Conservation (phyloP, 2,797 vertebrate species). For the Setipinna tenuifilis region DNA sequence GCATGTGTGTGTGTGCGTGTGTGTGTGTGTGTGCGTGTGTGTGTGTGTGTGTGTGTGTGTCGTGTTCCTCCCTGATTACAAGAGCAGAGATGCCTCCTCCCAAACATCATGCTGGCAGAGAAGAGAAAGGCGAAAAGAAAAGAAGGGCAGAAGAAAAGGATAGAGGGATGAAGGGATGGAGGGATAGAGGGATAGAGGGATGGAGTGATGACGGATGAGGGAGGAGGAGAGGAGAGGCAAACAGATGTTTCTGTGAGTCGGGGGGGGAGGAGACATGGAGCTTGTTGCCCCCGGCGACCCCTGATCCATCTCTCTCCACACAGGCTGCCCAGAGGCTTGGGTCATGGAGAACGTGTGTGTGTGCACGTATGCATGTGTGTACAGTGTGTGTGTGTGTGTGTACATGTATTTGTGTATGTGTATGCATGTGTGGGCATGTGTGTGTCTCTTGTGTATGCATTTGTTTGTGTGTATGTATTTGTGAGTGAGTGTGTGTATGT, state of each 20-base stretch:
- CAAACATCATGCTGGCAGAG: not conserved
- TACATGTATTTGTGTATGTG: too few relatives aligned
- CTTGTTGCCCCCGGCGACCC: not conserved
- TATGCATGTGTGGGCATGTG: too few relatives aligned
- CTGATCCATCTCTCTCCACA: not conserved
- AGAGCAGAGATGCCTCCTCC: conserved; percentile 11
- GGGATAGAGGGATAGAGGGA: not conserved
- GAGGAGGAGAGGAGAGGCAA: not conserved
- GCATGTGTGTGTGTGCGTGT: not conserved
- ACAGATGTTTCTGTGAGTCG: not conserved
- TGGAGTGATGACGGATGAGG: conserved; percentile 15
- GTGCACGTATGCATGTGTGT: too few relatives aligned
- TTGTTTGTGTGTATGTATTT: too few relatives aligned
- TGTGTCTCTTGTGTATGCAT: too few relatives aligned
- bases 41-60: not conserved
- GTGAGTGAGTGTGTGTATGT: too few relatives aligned
- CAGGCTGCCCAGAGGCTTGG: not conserved
- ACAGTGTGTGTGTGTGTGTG: too few relatives aligned
- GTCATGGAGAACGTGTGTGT: not conserved
- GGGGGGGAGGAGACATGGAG: not conserved
- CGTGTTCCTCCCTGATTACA: conserved; percentile 4
- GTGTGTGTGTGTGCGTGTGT: not conserved
- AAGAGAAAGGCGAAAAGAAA: not conserved
- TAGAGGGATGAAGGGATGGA: conserved; percentile 18
- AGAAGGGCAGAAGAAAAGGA: not conserved